A percentile compares a stretch with the other conserved stretches of the same genome.
phyloP scores from a whole-genome alignment of 37 sponge, comb jelly and placozoan species.

The Spongilla lacustris region DNA sequence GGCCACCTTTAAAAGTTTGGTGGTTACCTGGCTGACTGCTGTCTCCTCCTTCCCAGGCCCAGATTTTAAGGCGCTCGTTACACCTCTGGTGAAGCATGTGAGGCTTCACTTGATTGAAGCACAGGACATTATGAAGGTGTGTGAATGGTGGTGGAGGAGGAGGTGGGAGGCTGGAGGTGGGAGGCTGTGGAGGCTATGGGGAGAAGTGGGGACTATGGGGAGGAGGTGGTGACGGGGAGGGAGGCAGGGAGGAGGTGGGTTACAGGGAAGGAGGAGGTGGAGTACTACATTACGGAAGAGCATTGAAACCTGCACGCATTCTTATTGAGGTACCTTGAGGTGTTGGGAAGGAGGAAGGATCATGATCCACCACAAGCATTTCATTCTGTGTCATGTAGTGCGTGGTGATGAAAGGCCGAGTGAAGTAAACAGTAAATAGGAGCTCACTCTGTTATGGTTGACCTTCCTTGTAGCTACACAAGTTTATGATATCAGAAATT shows the following conservation, averaged over 20 bases:
- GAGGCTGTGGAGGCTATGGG: neutral
- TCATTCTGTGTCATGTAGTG: neutral
- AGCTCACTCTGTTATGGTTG: neutral
- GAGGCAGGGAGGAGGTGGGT: too few relatives aligned
- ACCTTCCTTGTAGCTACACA: neutral
- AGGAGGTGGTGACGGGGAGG: too few relatives aligned
- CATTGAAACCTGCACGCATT: too few relatives aligned
- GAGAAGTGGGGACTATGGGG: neutral
- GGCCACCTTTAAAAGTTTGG: too few relatives aligned
- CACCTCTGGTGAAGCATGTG: conserved; percentile 71
- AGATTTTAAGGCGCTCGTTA: conserved; percentile 67
- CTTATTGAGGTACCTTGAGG: neutral
- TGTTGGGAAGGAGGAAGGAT: neutral
- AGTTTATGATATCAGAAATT: too few relatives aligned
- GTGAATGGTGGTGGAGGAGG: neutral
- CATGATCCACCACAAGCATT: neutral
- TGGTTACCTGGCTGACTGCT: too few relatives aligned
- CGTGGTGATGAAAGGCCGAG: neutral
- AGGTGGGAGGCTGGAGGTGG: neutral
- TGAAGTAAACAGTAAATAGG: neutral
- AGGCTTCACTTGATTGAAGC: conserved; percentile 65
- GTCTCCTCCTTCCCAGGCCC: conserved; percentile 46
- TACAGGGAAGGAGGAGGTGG: too few relatives aligned
- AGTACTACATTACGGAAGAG: too few relatives aligned
- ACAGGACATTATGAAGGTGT: conserved; percentile 81